These are phyloP conservation scores for Limenitis camilla DNA, from an alignment of 2,888 invertebrate species.

Conservation along the genomic window DNA sequence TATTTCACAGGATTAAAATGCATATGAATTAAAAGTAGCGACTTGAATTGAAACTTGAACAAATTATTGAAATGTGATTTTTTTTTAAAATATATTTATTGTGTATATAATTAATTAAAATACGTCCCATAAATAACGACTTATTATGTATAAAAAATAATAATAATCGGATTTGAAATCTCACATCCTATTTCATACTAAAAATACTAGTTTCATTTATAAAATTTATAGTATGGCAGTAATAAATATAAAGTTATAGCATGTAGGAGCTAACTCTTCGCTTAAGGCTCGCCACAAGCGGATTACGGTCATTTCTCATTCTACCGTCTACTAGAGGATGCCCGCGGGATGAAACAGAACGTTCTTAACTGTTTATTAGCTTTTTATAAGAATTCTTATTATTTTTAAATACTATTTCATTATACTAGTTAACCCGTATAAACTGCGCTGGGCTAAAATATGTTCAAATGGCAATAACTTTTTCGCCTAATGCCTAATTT, in stretches of 20 bases:
- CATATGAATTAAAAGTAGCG: too few relatives aligned
- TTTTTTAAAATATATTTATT: too few relatives aligned
- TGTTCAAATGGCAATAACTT: too few relatives aligned
- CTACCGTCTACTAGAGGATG: constrained; percentile 51
- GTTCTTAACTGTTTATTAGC: constrained; percentile 41
- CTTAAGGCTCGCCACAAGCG: constrained; percentile 69
- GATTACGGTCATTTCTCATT: constrained; percentile 71
- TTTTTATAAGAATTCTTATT: constrained; percentile 3
- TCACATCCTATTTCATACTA: not conserved
- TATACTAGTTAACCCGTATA: constrained; percentile 12
- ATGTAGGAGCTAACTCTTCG: constrained; percentile 67
- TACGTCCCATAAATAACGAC: too few relatives aligned
- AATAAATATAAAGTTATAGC: constrained; percentile 56
- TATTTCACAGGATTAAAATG: too few relatives aligned
- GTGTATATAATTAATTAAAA: too few relatives aligned
- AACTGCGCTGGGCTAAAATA: too few relatives aligned
- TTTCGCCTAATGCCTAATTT: too few relatives aligned
- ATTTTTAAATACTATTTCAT: constrained; percentile 21
- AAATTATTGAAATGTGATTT: too few relatives aligned
- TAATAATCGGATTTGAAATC: not conserved
- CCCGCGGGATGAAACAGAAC: constrained; percentile 47
- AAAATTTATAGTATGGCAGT: constrained; percentile 27
- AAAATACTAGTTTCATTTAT: constrained; percentile 8
- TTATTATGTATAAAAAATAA: too few relatives aligned
- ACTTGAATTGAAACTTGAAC: too few relatives aligned